A percentile compares a stretch with the other conserved stretches of the same genome.
Conservation (phyloP, 2,888 invertebrate genomes). For the Argyresthia goedartella region DNA sequence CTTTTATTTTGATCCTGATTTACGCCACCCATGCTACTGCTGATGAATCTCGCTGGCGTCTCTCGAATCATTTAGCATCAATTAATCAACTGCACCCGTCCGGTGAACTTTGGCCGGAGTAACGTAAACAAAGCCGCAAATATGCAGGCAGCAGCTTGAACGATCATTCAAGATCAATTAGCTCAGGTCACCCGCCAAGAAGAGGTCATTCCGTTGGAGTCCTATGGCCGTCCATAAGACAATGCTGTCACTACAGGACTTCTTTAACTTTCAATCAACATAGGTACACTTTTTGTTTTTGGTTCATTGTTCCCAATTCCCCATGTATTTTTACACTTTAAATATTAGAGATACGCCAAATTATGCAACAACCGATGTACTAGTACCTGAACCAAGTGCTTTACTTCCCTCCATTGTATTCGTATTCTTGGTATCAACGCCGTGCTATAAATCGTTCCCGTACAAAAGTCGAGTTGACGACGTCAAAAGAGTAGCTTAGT, state of each 20-base stretch:
- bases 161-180: no score
- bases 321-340: no score
- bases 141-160: no score
- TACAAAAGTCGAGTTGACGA: slow-evolving; percentile 3
- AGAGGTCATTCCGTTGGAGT: no score
- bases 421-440: slow-evolving; percentile 4
- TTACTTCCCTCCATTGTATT: slow-evolving; percentile 15
- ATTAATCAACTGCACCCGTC: not conserved
- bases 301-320: no score
- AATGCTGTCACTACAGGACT: no score
- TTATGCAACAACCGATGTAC: slow-evolving; percentile 25
- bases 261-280: no score
- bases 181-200: no score
- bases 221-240: no score
- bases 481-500: slow-evolving; percentile 25
- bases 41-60: not conserved
- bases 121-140: no score
- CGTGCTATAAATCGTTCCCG: slow-evolving; percentile 9
- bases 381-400: slow-evolving; percentile 22
- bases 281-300: no score
- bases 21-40: not conserved
- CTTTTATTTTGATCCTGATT: not conserved
- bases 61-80: not conserved
- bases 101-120: no score
- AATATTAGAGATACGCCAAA: slow-evolving; percentile 16